phyloP scores from a whole-genome alignment of 2,888 invertebrate species.

The Eupithecia dodoneata region DNA sequence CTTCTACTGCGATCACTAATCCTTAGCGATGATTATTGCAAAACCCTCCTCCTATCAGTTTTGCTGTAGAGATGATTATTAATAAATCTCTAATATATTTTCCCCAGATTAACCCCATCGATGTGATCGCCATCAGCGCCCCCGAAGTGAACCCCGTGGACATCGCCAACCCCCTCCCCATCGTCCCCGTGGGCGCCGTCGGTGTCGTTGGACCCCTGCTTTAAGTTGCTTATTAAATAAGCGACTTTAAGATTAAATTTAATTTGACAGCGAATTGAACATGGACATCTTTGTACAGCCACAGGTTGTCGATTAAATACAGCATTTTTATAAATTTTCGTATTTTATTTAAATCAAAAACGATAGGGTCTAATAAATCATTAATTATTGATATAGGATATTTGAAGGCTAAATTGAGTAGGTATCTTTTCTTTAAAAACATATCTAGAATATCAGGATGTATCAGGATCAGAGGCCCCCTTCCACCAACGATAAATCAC shows the following conservation, averaged over 20 bases:
- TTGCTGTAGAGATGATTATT: background rate
- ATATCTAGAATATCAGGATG: no score
- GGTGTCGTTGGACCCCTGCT: constrained; percentile 38
- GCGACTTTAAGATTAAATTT: background rate
- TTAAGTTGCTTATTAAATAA: constrained; percentile 8
- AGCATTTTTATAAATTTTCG: constrained; percentile 15
- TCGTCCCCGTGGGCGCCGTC: constrained; percentile 40
- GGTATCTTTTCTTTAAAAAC: no score
- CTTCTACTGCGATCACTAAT: no score
- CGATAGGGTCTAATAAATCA: no score
- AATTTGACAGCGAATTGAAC: constrained; percentile 8
- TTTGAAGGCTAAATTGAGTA: no score
- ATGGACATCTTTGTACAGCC: constrained; percentile 6
- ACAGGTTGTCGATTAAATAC: constrained; percentile 4
- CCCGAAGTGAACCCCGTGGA: constrained; percentile 49
- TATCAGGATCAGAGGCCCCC: no score
- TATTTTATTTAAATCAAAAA: background rate
- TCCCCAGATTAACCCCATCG: constrained; percentile 44
- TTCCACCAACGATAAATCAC: no score
- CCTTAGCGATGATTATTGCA: background rate
- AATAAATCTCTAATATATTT: background rate
- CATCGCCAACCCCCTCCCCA: constrained; percentile 38
- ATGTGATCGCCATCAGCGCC: constrained; percentile 44
- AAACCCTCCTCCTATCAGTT: background rate
- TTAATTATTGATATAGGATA: no score